Conservation (phyloP, 2,797 vertebrate species). For the Schizopygopsis pylzovi region DNA sequence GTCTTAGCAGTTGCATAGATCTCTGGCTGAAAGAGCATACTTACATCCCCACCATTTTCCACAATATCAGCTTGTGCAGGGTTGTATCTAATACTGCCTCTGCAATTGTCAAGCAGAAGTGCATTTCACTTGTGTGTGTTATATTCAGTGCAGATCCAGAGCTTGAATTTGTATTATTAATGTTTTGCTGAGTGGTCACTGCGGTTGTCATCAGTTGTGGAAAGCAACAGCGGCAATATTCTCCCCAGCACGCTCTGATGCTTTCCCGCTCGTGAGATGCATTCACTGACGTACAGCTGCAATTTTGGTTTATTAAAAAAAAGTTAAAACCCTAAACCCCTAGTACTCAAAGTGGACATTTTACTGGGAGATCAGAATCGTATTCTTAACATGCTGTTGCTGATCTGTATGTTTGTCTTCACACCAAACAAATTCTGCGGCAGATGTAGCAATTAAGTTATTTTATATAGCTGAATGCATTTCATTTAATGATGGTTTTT, state of each 20-base stretch:
- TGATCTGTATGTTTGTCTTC: not conserved
- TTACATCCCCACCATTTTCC: not conserved
- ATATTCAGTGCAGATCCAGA: constrained; percentile 9
- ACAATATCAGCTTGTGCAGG: not conserved
- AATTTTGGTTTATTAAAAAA: constrained; percentile 31
- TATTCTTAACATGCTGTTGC: not conserved
- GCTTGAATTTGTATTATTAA: constrained; percentile 23
- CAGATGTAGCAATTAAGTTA: not conserved
- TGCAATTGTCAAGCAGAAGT: not conserved
- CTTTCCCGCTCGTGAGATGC: constrained; percentile 27
- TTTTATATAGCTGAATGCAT: constrained; percentile 54
- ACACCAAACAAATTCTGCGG: not conserved
- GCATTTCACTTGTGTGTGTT: not conserved
- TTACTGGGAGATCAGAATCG: not conserved
- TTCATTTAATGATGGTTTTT: not conserved
- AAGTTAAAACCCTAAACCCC: not conserved
- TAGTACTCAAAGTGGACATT: not conserved
- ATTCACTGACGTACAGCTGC: not conserved
- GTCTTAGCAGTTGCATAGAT: not conserved
- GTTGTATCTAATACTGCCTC: not conserved
- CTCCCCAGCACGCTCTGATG: constrained; percentile 22
- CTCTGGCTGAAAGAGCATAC: not conserved
- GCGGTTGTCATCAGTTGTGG: constrained; percentile 25
- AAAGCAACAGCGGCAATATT: constrained; percentile 24
- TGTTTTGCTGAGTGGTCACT: constrained; percentile 22